phyloP scores from a whole-genome alignment of 2,888 invertebrate species.

The Orthonychiurus folsomi region DNA sequence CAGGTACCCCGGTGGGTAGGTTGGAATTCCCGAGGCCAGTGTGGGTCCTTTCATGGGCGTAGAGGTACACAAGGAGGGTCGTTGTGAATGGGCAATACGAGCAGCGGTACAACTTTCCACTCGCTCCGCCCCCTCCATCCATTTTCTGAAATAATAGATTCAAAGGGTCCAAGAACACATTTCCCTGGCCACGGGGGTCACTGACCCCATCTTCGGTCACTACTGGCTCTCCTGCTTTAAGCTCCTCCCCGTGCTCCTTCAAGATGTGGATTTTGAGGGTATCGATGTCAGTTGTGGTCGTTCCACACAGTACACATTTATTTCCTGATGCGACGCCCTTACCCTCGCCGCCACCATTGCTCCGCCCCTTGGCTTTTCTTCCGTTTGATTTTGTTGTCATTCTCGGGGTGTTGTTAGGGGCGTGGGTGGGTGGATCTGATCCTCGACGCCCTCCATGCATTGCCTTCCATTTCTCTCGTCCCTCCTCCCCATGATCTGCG shows the following conservation, averaged over 20 bases:
- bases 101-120: conserved; percentile 70
- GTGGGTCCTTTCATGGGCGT: conserved; percentile 85
- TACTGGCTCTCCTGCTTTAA: conserved; percentile 17
- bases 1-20: conserved; percentile 26
- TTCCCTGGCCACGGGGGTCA: background rate
- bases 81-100: conserved; percentile 83
- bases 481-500: conserved; percentile 69
- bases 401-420: conserved; percentile 3
- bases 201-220: conserved; percentile 6
- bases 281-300: conserved; percentile 41
- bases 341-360: background rate
- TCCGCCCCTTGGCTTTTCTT: conserved; percentile 9
- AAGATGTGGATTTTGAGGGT: conserved; percentile 47
- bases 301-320: conserved; percentile 44
- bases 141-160: conserved; percentile 39
- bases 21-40: conserved; percentile 43
- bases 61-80: conserved; percentile 77
- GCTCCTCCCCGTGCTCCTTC: conserved; percentile 45
- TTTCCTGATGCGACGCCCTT: conserved; percentile 34
- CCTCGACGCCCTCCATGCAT: background rate
- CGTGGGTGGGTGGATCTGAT: background rate
- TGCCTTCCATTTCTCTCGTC: conserved; percentile 54
- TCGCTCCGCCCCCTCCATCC: conserved; percentile 31
- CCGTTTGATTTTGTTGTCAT: conserved; percentile 1
- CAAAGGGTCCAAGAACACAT: conserved; percentile 28